phyloP scores from a whole-genome alignment of 2,797 vertebrate genomes.

The Urosaurus nigricauda region DNA sequence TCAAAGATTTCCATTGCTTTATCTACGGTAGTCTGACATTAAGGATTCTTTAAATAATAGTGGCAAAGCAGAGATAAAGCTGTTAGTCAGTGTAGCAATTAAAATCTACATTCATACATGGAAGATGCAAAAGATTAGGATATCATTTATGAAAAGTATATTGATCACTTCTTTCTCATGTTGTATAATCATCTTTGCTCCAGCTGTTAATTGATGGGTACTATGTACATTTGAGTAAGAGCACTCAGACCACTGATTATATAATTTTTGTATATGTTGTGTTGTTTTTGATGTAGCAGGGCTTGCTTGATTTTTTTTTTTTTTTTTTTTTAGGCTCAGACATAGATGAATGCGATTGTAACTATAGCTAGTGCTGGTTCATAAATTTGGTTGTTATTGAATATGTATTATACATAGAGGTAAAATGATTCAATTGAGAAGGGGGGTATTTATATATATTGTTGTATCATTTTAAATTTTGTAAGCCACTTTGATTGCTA shows the following conservation, averaged over 20 bases:
- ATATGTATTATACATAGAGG: not conserved
- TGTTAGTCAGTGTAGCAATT: not conserved
- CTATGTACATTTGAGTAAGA: not conserved
- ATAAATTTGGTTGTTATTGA: not conserved
- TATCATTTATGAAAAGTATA: not conserved
- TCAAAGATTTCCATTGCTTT: not conserved
- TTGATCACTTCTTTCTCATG: not conserved
- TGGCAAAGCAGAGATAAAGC: not conserved
- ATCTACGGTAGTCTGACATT: not conserved
- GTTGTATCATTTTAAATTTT: too few relatives aligned
- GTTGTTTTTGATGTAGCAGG: not conserved
- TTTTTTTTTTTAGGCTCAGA: not conserved
- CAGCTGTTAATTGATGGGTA: not conserved
- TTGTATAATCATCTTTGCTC: not conserved
- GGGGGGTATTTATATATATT: too few relatives aligned
- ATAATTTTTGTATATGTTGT: not conserved
- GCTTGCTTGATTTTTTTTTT: not conserved
- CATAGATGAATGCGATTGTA: not conserved
- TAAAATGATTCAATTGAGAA: too few relatives aligned
- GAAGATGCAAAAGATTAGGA: too few relatives aligned
- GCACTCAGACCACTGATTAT: not conserved
- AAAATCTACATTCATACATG: not conserved
- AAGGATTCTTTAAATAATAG: not conserved
- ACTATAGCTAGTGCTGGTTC: not conserved
- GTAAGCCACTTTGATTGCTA: too few relatives aligned